Base-by-base conservation (phyloP, 2,888 invertebrate species). In the Gymnocheta viridis region DNA sequence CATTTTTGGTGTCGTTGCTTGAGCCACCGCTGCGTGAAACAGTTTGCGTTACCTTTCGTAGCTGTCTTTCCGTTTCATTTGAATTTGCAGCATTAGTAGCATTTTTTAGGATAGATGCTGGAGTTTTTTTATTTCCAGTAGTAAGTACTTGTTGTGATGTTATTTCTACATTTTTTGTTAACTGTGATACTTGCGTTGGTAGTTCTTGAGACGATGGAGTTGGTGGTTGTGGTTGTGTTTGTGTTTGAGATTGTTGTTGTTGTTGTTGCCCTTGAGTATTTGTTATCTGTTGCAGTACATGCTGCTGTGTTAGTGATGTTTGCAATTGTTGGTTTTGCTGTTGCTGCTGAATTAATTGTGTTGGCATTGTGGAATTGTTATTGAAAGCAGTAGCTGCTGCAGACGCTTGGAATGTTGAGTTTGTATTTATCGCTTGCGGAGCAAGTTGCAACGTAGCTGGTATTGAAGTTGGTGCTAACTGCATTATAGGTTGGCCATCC, bases 401-500 rank as follows among this genome's bases (percentile, higher is more conserved):
- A 5, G 85, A 58, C 64, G 87, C 74, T 86, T 89, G 90, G 79
- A 89, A 90, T 38, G 87, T 67, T n/a, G 89, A 74, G 84, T 86
- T 90, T 54, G 87, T 82, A 12, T 90, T 79, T 3, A 88, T 84
- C 41, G 90, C 89, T 12, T 91, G 90, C 12, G 91, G 89, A 7
- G 91, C 89, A 32, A 92, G 83, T 79, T 92, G 91, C 58, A 92
- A 83, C 12, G 92, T 91, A 66, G 92, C 91, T 80, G 92, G 92
- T 87, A 91, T 90, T 24, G 90, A 90, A 27, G 92, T 90, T 6
- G 92, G 90, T 2, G 92, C 90, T 56, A 92, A 74, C 74, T 92
- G 92, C 87, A 92, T 90, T n/a, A 92, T 91, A 47, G 91, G 91
- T 85, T 92, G 92, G 1, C 92, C 92, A 84, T 92, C 92, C 1